These are phyloP conservation scores for Homalodisca vitripennis DNA, from an alignment of 1,140 invertebrate species.

Conservation along the genomic window DNA sequence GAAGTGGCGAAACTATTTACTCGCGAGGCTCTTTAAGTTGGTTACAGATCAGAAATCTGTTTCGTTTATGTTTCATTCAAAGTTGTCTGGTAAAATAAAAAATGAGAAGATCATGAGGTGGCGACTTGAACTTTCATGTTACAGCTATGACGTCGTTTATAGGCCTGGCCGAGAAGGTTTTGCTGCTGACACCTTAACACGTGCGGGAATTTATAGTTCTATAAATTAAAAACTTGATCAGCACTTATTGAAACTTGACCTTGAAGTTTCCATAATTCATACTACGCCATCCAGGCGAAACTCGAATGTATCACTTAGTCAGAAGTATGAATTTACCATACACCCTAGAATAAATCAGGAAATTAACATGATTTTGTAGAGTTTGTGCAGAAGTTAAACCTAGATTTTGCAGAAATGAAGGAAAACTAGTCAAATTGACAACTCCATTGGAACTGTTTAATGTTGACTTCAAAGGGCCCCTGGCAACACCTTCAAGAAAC, in stretches of 20 bases:
- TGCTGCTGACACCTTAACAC: slow-evolving; percentile 41
- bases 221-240: slow-evolving; percentile 18
- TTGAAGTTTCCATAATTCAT: slow-evolving; percentile 28
- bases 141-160: slow-evolving; percentile 42
- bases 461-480: slow-evolving; percentile 44
- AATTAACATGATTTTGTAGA: not conserved
- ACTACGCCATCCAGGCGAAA: slow-evolving; percentile 40
- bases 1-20: slow-evolving; percentile 45
- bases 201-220: not conserved
- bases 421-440: slow-evolving; percentile 40
- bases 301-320: slow-evolving; percentile 37
- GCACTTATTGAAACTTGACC: not conserved
- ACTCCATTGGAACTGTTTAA: slow-evolving; percentile 40
- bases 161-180: slow-evolving; percentile 40
- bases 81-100: slow-evolving; percentile 40
- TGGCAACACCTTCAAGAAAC: slow-evolving; percentile 40
- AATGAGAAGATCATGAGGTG: slow-evolving; percentile 42
- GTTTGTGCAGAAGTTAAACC: slow-evolving; percentile 35
- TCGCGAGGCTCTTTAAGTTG: slow-evolving; percentile 38
- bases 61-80: slow-evolving; percentile 39
- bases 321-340: slow-evolving; percentile 33
- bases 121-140: slow-evolving; percentile 39
- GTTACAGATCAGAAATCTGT: slow-evolving; percentile 41
- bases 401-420: slow-evolving; percentile 30
- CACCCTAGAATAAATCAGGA: not conserved